phyloP scores from a whole-genome alignment of 2,888 invertebrate species.

The Epinotia bilunana region DNA sequence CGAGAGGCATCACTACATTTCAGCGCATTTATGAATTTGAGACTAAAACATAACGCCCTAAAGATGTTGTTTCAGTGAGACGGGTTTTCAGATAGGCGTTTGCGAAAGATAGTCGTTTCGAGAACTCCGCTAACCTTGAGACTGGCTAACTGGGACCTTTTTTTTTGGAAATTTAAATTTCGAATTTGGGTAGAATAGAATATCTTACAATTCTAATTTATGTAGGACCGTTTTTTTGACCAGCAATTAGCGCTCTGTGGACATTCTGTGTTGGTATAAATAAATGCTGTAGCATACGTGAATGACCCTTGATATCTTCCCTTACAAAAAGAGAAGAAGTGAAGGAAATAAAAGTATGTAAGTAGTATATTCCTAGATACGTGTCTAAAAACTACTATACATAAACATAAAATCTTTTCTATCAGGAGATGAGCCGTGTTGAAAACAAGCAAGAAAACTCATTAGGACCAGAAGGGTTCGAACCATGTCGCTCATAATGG shows the following conservation, averaged over 20 bases:
- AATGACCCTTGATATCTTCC: too few relatives aligned
- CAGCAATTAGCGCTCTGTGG: conserved; percentile 3
- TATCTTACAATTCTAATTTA: conserved; percentile 12
- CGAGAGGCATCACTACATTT: background rate
- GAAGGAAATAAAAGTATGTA: too few relatives aligned
- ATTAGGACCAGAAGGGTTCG: too few relatives aligned
- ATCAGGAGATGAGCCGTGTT: background rate
- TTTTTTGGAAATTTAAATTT: conserved; percentile 22
- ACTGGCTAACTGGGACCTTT: conserved; percentile 23
- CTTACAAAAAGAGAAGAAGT: too few relatives aligned
- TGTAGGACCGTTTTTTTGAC: background rate
- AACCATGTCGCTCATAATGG: too few relatives aligned
- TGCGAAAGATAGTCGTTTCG: conserved; percentile 4
- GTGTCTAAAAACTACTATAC: too few relatives aligned
- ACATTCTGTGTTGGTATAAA: background rate
- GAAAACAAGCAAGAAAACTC: background rate
- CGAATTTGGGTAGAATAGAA: background rate
- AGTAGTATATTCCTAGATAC: too few relatives aligned
- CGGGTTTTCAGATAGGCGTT: background rate
- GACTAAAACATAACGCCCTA: background rate
- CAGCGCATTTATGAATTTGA: background rate
- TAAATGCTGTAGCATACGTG: background rate
- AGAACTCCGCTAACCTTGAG: conserved; percentile 26
- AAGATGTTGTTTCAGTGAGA: background rate
- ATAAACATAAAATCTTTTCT: too few relatives aligned